Evolutionary conservation across 2,113 vertebrate genomes (phyloP), one percentile per base, ranked within the genome.

Genomic region (Lagenorhynchus albirostris): DNA sequence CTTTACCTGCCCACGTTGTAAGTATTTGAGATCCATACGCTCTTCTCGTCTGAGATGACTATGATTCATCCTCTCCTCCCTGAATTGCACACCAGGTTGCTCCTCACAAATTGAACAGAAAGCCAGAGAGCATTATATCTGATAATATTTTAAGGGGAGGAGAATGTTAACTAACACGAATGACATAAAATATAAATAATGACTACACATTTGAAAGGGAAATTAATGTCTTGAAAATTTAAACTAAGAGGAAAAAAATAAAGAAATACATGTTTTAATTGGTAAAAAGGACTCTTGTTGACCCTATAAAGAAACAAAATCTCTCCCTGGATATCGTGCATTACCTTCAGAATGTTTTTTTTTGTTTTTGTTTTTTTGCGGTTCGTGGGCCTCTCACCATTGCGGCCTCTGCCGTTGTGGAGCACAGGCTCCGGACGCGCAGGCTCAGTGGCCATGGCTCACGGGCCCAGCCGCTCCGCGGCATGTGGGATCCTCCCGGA

Each of bases 1-100:
- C 68, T 82, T 97, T 94, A 89, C 96, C 94, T 91, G 15, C 63
- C 23, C 55, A 15, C 23, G 8, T 95, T 70, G 95, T 97, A 95
- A 96, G 97, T 98, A 95, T 95, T 98, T 97, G 83, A 98, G 95
- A 76, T 13, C 80, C 86, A 14, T 2, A 50, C 38, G 73, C 36
- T 70, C 53, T 74, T 96, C 92, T 94, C 14, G 0, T 93, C 77
- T 79, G 91, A 82, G 67, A 92, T 68, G 41, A 63, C 82, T 70
- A 50, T 62, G 81, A 94, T 81, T 93, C 60, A 91, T 86, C 44
- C 58, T 92, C 89, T 50, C 84, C 53, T 93, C 77, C 68, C 67
- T 93, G 73, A 29, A 60, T 21, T 87, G n/a, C 47, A 92, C 60
- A 67, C 38, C 41, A 89, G 47, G 63, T 62, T 73, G 76, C 33